Evolutionary conservation across 2,113 vertebrate species (phyloP).

Genomic region (Serinus canaria): DNA sequence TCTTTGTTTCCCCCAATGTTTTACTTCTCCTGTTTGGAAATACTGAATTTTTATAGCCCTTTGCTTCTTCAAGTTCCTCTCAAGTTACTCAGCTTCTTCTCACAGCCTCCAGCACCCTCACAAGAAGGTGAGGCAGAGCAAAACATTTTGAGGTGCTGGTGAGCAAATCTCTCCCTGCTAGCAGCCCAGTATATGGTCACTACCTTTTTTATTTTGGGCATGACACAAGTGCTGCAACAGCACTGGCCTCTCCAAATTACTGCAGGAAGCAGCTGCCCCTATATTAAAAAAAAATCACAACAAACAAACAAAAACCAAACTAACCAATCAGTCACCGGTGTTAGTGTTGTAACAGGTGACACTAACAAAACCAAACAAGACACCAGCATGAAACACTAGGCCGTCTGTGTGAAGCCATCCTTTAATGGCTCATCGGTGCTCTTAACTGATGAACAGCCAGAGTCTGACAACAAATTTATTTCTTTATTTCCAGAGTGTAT

Average conservation of each 20-base stretch:
- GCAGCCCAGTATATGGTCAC: fast-evolving
- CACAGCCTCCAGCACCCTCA: not conserved
- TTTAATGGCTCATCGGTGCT: not conserved
- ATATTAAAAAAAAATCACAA: not conserved
- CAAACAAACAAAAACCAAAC: not conserved
- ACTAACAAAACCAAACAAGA: not conserved
- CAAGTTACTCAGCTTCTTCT: not conserved
- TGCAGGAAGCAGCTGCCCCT: not conserved
- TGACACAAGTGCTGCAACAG: not conserved
- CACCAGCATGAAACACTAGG: not conserved
- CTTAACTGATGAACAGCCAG: not conserved
- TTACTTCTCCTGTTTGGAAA: not conserved
- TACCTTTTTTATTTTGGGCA: not conserved
- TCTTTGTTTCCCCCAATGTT: not conserved
- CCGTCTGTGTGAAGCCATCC: not conserved
- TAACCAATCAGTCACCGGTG: not conserved
- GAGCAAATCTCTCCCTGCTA: not conserved
- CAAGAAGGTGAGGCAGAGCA: not conserved
- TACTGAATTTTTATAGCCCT: not conserved
- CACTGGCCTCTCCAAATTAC: not conserved
- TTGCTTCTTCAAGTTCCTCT: not conserved
- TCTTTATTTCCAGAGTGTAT: not conserved
- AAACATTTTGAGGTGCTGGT: not conserved
- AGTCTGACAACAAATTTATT: not conserved
- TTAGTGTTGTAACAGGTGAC: not conserved